phyloP scores from a whole-genome alignment of 2,888 invertebrate species.

The Acleris emargana region DNA sequence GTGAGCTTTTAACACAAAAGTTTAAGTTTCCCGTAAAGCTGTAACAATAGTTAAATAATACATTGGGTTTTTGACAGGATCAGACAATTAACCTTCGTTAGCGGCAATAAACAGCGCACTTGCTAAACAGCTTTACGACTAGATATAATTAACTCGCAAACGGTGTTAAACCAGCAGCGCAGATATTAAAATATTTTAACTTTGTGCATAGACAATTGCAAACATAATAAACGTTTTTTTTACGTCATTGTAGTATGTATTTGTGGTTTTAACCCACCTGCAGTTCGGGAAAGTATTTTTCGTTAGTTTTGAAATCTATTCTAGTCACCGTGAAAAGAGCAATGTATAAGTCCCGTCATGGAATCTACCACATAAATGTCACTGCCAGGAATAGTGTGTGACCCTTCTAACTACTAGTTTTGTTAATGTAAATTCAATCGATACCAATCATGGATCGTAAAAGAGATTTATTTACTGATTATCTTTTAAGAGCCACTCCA shows the following conservation, averaged over 20 bases:
- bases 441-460: neutral
- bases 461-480: conserved; percentile 3
- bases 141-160: conserved; percentile 66
- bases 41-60: conserved; percentile 21
- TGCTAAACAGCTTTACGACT: conserved; percentile 65
- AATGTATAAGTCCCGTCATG: too few species aligned
- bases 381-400: too few species aligned
- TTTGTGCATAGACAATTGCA: neutral
- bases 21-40: conserved; percentile 9
- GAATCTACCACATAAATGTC: too few species aligned
- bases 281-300: too few species aligned
- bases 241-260: too few species aligned
- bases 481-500: neutral
- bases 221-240: too few species aligned
- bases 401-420: too few species aligned
- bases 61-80: conserved; percentile 44
- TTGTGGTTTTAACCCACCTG: too few species aligned
- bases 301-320: too few species aligned
- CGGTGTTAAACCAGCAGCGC: neutral
- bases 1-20: conserved; percentile 18
- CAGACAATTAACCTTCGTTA: conserved; percentile 71
- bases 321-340: too few species aligned
- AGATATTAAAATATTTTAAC: neutral
- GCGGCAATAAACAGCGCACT: conserved; percentile 69
- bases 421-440: too few species aligned